phyloP scores from a whole-genome alignment of 2,888 invertebrate species.

The Tachina fera region DNA sequence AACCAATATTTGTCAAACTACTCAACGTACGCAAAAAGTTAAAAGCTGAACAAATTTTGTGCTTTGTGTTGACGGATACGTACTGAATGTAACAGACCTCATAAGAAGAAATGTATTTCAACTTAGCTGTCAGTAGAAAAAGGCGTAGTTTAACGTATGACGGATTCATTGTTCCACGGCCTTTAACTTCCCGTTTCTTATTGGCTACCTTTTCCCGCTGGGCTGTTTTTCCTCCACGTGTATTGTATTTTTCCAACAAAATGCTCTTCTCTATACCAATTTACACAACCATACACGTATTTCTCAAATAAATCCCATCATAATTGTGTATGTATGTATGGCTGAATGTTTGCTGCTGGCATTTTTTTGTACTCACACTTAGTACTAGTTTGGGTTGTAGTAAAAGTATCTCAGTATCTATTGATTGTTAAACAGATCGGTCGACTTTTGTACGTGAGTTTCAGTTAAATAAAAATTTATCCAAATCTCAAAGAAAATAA shows the following conservation, averaged over 20 bases:
- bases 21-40: too few relatives aligned
- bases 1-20: too few relatives aligned
- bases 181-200: neutral
- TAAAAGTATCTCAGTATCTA: constrained; percentile 65
- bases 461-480: constrained; percentile 21
- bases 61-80: too few relatives aligned
- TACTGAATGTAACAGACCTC: too few relatives aligned
- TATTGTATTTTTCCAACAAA: constrained; percentile 38
- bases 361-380: constrained; percentile 22
- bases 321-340: neutral
- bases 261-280: constrained; percentile 32
- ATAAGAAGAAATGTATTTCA: too few relatives aligned
- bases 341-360: constrained; percentile 17
- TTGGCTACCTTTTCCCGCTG: neutral
- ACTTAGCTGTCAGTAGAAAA: too few relatives aligned
- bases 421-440: constrained; percentile 66
- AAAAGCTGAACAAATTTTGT: too few relatives aligned
- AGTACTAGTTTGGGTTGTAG: constrained; percentile 41
- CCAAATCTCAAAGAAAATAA: constrained; percentile 7
- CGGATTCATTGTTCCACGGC: too few relatives aligned
- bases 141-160: too few relatives aligned
- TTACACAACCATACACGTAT: neutral
- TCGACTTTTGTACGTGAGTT: constrained; percentile 65
- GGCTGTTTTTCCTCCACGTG: constrained; percentile 1
- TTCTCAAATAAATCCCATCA: neutral